Percentiles rank a stretch among this genome's conserved stretches.
Conservation (phyloP, 2,888 invertebrate species). For the Ommatoiulus sabulosus region DNA sequence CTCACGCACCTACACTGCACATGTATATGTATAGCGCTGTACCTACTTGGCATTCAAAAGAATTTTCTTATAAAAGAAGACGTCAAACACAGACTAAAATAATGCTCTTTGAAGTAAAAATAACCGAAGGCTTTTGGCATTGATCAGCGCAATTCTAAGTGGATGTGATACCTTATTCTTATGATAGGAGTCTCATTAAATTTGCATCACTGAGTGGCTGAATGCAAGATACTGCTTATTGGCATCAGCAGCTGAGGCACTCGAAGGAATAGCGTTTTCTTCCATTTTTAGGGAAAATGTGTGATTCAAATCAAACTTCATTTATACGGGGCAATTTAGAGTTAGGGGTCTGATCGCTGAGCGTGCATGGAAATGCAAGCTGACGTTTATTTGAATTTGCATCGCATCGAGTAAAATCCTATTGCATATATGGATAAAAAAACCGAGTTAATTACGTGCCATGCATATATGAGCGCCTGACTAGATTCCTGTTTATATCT, state of each 20-base stretch:
- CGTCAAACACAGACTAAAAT: slow-evolving; percentile 7
- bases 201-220: background rate
- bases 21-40: too few species aligned
- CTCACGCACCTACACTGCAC: background rate
- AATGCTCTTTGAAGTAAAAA: slow-evolving; percentile 16
- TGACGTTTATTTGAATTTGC: slow-evolving; percentile 23
- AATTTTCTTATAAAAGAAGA: background rate
- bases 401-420: background rate
- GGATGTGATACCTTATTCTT: slow-evolving; percentile 17
- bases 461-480: background rate
- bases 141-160: slow-evolving; percentile 27
- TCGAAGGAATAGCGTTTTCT: background rate
- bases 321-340: background rate
- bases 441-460: slow-evolving; percentile 13
- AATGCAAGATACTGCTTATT: background rate
- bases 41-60: background rate
- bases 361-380: background rate
- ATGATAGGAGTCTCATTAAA: slow-evolving; percentile 21
- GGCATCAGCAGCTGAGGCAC: background rate
- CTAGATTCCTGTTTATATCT: background rate
- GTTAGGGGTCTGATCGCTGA: background rate
- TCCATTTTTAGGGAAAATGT: background rate
- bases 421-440: background rate
- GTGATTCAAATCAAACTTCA: slow-evolving; percentile 36
- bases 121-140: background rate